A percentile compares a stretch with the other conserved stretches of the same genome.
These are phyloP conservation scores for Molossus alvarezi DNA, from an alignment of 2,797 vertebrate species.

Conservation along the genomic window DNA sequence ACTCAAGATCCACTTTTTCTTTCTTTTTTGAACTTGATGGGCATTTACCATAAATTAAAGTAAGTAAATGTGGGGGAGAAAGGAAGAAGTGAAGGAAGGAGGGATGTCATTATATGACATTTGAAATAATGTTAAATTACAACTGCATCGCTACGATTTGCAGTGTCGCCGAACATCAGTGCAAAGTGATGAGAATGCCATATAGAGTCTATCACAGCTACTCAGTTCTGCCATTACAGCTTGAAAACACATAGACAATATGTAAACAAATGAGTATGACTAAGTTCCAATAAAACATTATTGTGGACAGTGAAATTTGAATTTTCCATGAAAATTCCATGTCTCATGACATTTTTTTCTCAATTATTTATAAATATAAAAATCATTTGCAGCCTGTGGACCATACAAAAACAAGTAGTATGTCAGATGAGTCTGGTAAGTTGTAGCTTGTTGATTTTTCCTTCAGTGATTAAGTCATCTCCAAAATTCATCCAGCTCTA, in stretches of 20 bases:
- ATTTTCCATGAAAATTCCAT: not conserved
- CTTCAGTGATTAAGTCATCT: not conserved
- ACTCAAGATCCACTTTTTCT: slow-evolving; percentile 11
- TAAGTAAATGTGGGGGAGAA: not conserved
- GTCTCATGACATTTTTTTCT: not conserved
- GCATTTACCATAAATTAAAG: slow-evolving; percentile 24
- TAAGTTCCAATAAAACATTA: not conserved
- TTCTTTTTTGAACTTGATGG: not conserved
- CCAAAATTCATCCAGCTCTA: not conserved
- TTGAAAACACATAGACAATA: not conserved
- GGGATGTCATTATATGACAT: not conserved
- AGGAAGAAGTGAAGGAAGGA: not conserved
- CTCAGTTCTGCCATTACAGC: not conserved
- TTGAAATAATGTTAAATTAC: not conserved
- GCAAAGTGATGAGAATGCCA: not conserved
- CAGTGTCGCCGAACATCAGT: not conserved
- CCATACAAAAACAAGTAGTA: not conserved
- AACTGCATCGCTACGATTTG: not conserved
- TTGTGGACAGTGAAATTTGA: not conserved
- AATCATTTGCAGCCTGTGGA: not conserved
- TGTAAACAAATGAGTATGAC: not conserved
- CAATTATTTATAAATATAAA: slow-evolving; percentile 40
- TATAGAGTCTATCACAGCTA: not conserved
- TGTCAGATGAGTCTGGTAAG: not conserved
- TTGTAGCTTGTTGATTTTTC: not conserved